Conservation (phyloP, 2,113 vertebrate genomes). For the Halcyon malimbica region DNA sequence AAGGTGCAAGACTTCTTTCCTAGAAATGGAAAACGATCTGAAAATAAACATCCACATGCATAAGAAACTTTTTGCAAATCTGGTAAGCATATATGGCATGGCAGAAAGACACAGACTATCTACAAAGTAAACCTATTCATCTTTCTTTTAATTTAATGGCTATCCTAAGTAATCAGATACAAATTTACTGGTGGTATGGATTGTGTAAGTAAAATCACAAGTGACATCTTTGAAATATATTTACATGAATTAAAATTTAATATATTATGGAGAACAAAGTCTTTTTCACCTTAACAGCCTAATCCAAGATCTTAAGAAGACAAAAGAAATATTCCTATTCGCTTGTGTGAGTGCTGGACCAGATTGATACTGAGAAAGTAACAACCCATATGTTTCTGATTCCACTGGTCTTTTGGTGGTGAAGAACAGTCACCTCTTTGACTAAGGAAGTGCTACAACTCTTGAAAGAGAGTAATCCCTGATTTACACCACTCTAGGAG, state of each 20-base stretch:
- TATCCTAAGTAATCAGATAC: not conserved
- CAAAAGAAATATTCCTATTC: not conserved
- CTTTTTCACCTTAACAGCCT: not conserved
- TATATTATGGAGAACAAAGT: not conserved
- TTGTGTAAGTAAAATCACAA: not conserved
- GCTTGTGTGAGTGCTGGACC: not conserved
- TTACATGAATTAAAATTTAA: not conserved
- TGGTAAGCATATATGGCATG: not conserved
- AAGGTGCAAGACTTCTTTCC: not conserved
- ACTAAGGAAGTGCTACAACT: not conserved
- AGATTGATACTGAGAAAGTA: not conserved
- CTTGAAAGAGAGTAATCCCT: not conserved
- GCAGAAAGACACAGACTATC: not conserved
- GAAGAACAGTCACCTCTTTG: not conserved
- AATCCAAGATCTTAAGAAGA: not conserved
- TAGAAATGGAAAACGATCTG: not conserved
- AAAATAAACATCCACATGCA: not conserved
- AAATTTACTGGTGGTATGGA: not conserved
- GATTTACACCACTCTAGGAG: not conserved
- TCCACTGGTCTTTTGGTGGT: not conserved
- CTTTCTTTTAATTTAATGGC: not conserved
- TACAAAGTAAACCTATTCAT: not conserved
- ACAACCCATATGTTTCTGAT: slow-evolving; percentile 21
- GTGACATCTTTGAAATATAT: not conserved
- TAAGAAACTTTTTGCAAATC: not conserved